Base-by-base conservation (phyloP, 2,888 invertebrate genomes). In the Physocephala rufipes region DNA sequence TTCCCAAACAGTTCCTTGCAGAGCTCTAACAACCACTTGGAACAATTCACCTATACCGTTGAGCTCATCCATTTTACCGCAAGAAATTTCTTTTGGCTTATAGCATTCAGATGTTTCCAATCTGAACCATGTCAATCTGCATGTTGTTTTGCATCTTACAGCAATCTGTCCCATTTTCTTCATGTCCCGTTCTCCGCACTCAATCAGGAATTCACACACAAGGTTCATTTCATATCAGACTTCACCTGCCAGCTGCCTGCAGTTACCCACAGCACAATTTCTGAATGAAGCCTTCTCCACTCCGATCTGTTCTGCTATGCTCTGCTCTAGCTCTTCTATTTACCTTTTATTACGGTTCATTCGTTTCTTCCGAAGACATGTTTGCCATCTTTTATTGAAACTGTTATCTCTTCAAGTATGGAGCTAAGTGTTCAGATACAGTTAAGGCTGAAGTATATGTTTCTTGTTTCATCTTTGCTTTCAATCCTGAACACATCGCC, bases 381-480 rank as follows among this genome's bases (percentile, higher is more conserved):
- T 19, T 66, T 21, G 53, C 53, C 47, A 66, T 58, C 55, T 26
- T 59, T 43, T 58, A 24, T n/a, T 67, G 67, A 67, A 67, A 73
- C 70, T 71, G 74, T 72, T 71, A 74, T 64, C 68, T 59, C 30
- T 51, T 55, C 64, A 64, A 64, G 58, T 70, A 70, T 70, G 61
- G 62, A 62, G 61, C 51, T 68, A 30, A 16, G 21, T 43, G 24
- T 24, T 19, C 36, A 16, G 49, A 36, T 62, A 61, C 68, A 68
- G 68, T 62, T 68, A 68, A 49, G 62, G 68, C 13, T 36, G 36
- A 9, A 4, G 36, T 7, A 36, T 36, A 9, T 36, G 4, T 4
- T 36, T 36, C 5, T 36, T 36, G 36, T 9, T 36, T 36, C 9
- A 7, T 36, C 36, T 36, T 36, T 36, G 24, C 53, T 16, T 53